Conservation (phyloP, 2,797 vertebrate species). For the Coccyzus lansbergi region DNA sequence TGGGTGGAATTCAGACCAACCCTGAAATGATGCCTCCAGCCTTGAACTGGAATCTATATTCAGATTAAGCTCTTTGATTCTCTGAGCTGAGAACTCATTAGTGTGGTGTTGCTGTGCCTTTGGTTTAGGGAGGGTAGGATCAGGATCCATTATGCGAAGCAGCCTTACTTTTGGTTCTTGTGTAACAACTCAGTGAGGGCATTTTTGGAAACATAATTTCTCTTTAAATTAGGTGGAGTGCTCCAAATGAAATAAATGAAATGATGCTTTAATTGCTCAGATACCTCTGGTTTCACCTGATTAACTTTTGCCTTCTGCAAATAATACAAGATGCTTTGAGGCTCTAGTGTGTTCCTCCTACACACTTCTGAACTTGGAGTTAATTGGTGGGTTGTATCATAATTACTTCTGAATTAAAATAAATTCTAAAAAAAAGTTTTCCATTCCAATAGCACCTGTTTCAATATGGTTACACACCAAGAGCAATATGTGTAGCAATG, state of each 20-base stretch:
- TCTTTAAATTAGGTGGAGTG: not conserved
- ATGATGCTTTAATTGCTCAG: not conserved
- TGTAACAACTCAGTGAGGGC: not conserved
- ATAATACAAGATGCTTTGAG: not conserved
- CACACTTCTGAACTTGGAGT: not conserved
- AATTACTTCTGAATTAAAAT: not conserved
- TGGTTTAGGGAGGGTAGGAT: not conserved
- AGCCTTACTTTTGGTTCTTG: not conserved
- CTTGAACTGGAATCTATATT: not conserved
- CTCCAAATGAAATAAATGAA: not conserved
- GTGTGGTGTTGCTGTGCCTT: not conserved
- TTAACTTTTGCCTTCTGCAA: not conserved
- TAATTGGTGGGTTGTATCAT: not conserved
- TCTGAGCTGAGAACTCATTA: not conserved
- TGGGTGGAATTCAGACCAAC: not conserved
- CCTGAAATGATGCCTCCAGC: not conserved
- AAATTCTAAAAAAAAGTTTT: not conserved
- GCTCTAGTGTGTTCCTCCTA: not conserved
- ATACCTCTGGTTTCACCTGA: not conserved
- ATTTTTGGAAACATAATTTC: not conserved
- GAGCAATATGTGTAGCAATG: rapidly evolving
- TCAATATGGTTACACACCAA: not conserved
- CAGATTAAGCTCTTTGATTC: not conserved
- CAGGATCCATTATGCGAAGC: not conserved
- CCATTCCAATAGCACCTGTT: not conserved